Percentiles rank a stretch among this genome's conserved stretches.
Conservation (phyloP, 1,140 invertebrate species). For the Phymastichus coffea region DNA sequence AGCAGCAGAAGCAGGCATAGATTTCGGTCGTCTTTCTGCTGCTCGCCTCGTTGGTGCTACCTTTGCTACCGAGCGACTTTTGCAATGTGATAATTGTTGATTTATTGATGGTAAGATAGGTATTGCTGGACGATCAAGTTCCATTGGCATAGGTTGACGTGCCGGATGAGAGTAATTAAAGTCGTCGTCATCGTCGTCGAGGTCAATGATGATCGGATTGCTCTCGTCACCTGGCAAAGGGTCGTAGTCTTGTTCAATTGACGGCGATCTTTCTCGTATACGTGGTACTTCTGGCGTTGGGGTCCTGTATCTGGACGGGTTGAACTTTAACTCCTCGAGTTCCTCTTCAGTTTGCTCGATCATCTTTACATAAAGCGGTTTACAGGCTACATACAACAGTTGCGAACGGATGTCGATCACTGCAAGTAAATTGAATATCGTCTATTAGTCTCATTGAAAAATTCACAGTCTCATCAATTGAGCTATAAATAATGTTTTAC, state of each 20-base stretch:
- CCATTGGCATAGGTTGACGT: not conserved
- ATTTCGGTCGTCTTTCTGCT: not conserved
- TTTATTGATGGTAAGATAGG: not conserved
- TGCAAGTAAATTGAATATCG: no score
- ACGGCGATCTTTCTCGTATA: slow-evolving; percentile 30
- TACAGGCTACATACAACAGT: slow-evolving; percentile 48
- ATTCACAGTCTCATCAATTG: no score
- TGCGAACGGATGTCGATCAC: slow-evolving; percentile 46
- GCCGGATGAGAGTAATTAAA: no score
- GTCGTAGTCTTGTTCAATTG: slow-evolving; percentile 6
- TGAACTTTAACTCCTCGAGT: slow-evolving; percentile 44
- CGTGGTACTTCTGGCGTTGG: slow-evolving; percentile 32
- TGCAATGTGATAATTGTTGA: not conserved
- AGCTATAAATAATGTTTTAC: no score
- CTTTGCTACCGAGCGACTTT: slow-evolving; percentile 10
- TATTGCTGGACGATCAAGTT: no score
- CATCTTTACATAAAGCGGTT: slow-evolving; percentile 52
- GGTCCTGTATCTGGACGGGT: slow-evolving; percentile 39
- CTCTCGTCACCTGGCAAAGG: slow-evolving; percentile 21
- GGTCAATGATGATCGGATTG: slow-evolving; percentile 32
- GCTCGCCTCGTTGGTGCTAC: slow-evolving; percentile 14
- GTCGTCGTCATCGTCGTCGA: slow-evolving; percentile 31
- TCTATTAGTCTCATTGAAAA: no score
- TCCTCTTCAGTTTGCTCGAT: slow-evolving; percentile 46
- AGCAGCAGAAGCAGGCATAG: not conserved